A percentile compares a stretch with the other conserved stretches of the same genome.
These are phyloP conservation scores for Micromesistius poutassou DNA, from an alignment of 2,797 vertebrate genomes.

Conservation along the genomic window DNA sequence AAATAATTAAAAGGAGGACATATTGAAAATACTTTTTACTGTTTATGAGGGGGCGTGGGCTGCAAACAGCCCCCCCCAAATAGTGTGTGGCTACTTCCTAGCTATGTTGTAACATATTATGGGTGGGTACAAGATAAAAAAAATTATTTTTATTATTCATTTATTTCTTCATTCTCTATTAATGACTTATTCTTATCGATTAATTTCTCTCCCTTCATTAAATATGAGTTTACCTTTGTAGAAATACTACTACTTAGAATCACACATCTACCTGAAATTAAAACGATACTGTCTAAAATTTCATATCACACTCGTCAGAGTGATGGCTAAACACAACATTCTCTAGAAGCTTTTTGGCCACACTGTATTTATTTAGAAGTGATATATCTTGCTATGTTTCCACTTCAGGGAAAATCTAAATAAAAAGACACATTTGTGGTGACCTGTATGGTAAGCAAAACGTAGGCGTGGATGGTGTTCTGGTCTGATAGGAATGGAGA, in stretches of 20 bases:
- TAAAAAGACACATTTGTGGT: neutral
- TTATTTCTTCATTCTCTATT: neutral
- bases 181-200: neutral
- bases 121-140: slow-evolving; percentile 4
- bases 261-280: neutral
- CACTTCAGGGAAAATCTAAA: neutral
- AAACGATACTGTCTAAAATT: neutral
- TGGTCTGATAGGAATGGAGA: neutral
- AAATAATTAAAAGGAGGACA: too few species aligned
- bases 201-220: neutral
- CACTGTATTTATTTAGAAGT: neutral
- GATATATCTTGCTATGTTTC: neutral
- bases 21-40: too few species aligned
- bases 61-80: too few species aligned
- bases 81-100: too few species aligned
- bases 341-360: too few species aligned
- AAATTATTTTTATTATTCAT: too few species aligned
- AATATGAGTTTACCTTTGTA: neutral
- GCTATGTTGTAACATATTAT: slow-evolving; percentile 5
- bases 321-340: neutral
- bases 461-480: neutral
- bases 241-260: neutral
- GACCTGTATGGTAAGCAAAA: neutral
- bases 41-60: slow-evolving; percentile 14
- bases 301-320: neutral